A percentile compares a stretch with the other conserved stretches of the same genome.
Evolutionary conservation across 2,113 vertebrate genomes (phyloP).

Genomic region (Chloropsis hardwickii): DNA sequence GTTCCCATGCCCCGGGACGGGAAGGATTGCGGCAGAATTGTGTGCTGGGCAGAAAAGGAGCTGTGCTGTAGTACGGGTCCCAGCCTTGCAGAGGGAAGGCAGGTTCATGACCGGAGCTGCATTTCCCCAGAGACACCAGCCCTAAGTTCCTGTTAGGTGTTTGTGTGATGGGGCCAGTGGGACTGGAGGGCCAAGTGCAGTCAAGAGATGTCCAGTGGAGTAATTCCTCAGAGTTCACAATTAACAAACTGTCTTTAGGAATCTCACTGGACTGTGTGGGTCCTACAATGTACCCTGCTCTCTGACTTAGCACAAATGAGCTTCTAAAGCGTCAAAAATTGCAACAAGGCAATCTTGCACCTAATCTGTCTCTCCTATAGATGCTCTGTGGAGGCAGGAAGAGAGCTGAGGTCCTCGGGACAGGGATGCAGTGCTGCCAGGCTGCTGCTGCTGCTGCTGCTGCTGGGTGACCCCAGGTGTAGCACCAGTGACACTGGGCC

Average conservation of each 20-base stretch:
- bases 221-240: not conserved
- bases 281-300: not conserved
- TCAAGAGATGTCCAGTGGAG: not conserved
- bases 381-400: not conserved
- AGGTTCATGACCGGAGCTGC: not conserved
- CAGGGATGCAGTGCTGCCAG: not conserved
- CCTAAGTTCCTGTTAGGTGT: not conserved
- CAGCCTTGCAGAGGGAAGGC: not conserved
- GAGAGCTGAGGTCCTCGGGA: rapidly evolving
- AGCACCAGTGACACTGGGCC: not conserved
- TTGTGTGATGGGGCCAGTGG: not conserved
- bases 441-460: not conserved
- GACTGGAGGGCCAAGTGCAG: not conserved
- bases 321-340: not conserved
- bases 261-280: not conserved
- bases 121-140: not conserved
- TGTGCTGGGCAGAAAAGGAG: not conserved
- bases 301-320: not conserved
- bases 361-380: not conserved
- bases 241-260: not conserved
- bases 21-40: not conserved
- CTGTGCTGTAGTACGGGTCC: rapidly evolving
- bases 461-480: not conserved
- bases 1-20: rapidly evolving
- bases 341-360: not conserved